Evolutionary conservation across 64 coral and sea anemone genomes (phyloP), one percentile per base, ranked within the genome.

Genomic region (Catalaphyllia jardinei): DNA sequence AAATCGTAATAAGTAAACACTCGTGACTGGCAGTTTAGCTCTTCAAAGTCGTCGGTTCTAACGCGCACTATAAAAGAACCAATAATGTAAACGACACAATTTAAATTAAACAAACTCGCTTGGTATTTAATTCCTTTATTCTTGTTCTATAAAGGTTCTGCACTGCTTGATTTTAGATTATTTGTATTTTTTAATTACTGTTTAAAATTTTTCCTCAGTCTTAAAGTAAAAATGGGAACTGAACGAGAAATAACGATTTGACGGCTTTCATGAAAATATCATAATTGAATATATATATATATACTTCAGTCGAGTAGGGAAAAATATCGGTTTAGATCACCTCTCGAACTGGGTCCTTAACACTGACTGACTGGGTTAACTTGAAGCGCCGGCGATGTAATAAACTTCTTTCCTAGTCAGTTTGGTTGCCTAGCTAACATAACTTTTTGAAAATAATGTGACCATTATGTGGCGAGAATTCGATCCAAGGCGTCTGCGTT

Each of bases 61-160:
- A 27, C 22, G 22, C 65, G n/a, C n/a, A 8, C 24, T 11, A 69
- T n/a, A 22, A n/a, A 69, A 69, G 22, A 25, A 69, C 7, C 29
- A 69, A 69, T 27, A 69, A 69, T 25, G 65, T 22, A 69, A 69
- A 69, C 20, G 10, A 69, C 65, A 69, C 65, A 69, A 69, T 25
- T 69, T 22, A 25, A 69, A 69, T 69, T 69, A 69, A 69, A 69
- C 65, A 69, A 69, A 69, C 9, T 69, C n/a, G n/a, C 65, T 69
- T 69, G 65, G 24, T 25, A 27, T 25, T 27, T 24, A 25, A 69
- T 27, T 25, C 65, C 25, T 67, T 69, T 69, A 22, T 69, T 69
- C 24, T 69, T 27, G 65, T 11, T 69, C 65, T 24, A 27, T 69
- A 27, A 27, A 27, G n/a, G 24, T 11, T 27, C 10, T 18, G 6